Percentiles rank a stretch among this genome's conserved stretches.
Evolutionary conservation across 2,113 vertebrate genomes (phyloP).

Genomic region (Eptatretus burgeri): DNA sequence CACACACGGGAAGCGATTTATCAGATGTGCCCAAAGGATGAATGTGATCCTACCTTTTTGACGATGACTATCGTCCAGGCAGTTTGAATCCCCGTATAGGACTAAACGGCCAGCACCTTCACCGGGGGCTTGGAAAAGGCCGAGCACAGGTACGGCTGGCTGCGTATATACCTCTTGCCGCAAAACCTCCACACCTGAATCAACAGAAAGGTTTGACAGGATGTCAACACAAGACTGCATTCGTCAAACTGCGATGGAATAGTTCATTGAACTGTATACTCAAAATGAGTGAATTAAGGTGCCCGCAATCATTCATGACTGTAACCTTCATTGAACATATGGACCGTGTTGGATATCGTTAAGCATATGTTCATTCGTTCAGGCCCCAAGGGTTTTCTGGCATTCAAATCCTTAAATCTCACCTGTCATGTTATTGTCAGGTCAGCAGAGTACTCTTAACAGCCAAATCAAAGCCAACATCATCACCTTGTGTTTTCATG

Average conservation of each 20-base stretch:
- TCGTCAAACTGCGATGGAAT: slow-evolving; percentile 4
- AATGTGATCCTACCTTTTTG: slow-evolving; percentile 39
- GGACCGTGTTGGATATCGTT: too few relatives aligned
- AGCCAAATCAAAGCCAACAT: too few relatives aligned
- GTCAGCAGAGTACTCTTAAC: too few relatives aligned
- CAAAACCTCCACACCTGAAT: slow-evolving; percentile 58
- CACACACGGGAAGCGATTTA: too few relatives aligned
- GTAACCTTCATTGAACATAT: too few relatives aligned
- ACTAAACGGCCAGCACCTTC: slow-evolving; percentile 64
- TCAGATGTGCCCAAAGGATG: too few relatives aligned
- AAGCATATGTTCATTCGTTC: not conserved
- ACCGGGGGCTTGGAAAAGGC: slow-evolving; percentile 53
- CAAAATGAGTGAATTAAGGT: not conserved
- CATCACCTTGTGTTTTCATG: too few relatives aligned
- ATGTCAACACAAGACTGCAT: rapidly evolving
- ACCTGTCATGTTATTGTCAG: too few relatives aligned
- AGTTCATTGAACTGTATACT: slow-evolving; percentile 8
- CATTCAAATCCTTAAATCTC: too few relatives aligned
- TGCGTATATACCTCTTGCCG: slow-evolving; percentile 68
- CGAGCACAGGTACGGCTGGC: slow-evolving; percentile 62
- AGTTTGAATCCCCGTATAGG: slow-evolving; percentile 82
- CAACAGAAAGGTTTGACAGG: slow-evolving; percentile 3
- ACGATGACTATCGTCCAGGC: slow-evolving; percentile 81
- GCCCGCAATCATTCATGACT: not conserved
- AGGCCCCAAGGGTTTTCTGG: not conserved